Base-by-base conservation (phyloP, 2,113 vertebrate genomes). In the Odobenus rosmarus region DNA sequence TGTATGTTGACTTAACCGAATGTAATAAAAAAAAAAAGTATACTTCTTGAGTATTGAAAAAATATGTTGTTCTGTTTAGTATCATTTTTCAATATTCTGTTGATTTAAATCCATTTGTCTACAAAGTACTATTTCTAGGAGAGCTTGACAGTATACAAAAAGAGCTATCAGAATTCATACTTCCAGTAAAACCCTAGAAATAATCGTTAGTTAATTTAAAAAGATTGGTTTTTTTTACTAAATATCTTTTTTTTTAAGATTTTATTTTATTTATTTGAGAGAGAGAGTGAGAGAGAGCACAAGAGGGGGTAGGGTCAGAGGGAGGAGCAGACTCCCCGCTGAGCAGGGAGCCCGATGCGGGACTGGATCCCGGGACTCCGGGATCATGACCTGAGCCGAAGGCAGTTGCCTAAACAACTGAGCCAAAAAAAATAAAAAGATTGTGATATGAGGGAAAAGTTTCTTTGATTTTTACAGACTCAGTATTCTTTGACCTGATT, bases 111-210 rank as follows among this genome's bases (percentile, higher is more conserved):
- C 11, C 39, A 55, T 67, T 83, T 72, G 55, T 84, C n/a, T 88
- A 49, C 67, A 85, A 80, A 53, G 91, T 93, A 72, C 33, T 86
- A n/a, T 76, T 84, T 93, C 84, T 64, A 51, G 57, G n/a, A 92
- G 5, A 79, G 14, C 62, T 64, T 93, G 57, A 72, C 39, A 89
- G 21, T 83, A 39, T n/a, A 64, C 8, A 77, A 39, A 95, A 91
- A 71, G 7, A 95, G 3, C n/a, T 82, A 15, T 62, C 12, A 51
- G 11, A 61, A 57, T 42, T 5, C 12, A 76, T 46, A 33, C 28
- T 90, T 84, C 4, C 31, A 62, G 31, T 31, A 69, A 62, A 39
- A 2, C 28, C 13, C 28, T 94, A 36, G 24, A 93, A 84, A 88
- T 53, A n/a, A 49, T 24, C 36, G 55, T 80, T 90, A 55, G 26